Conservation (phyloP, 2,797 vertebrate genomes). For the Toxotes lorentzi region DNA sequence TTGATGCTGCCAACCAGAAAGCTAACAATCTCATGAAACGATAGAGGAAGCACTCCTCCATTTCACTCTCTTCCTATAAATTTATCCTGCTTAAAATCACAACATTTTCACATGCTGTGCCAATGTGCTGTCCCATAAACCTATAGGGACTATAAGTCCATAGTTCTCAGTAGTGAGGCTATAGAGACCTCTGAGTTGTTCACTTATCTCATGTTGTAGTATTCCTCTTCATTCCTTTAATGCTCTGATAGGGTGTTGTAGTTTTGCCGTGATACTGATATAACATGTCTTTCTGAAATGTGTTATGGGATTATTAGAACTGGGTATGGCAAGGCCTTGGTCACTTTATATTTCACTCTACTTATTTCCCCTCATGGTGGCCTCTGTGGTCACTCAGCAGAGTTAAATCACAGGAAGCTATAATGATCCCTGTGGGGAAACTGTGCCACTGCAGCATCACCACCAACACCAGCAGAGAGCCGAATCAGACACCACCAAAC, state of each 20-base stretch:
- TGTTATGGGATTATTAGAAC: not conserved
- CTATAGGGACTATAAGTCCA: too few species aligned
- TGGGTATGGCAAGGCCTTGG: not conserved
- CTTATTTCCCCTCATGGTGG: not conserved
- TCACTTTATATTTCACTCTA: slow-evolving; percentile 2
- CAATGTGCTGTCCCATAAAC: slow-evolving; percentile 1
- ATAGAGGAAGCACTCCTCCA: slow-evolving; percentile 45
- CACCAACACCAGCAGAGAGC: slow-evolving; percentile 33
- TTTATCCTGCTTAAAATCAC: not conserved
- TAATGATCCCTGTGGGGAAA: slow-evolving; percentile 22
- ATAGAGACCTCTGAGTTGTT: not conserved
- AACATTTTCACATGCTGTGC: slow-evolving; percentile 19
- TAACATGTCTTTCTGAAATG: not conserved
- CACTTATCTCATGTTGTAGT: not conserved
- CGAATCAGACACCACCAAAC: not conserved
- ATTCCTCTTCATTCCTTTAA: not conserved
- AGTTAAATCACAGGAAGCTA: not conserved
- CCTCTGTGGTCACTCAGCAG: not conserved
- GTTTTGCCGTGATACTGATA: not conserved
- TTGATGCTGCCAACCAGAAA: slow-evolving; percentile 87
- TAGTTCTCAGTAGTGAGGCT: not conserved
- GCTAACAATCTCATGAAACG: slow-evolving; percentile 85
- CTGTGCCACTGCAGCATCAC: slow-evolving; percentile 35
- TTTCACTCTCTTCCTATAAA: not conserved
- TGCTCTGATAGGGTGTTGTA: too few species aligned